Percentiles rank a stretch among this genome's conserved stretches.
phyloP scores from a whole-genome alignment of 2,113 vertebrate species.

The Antechinus flavipes region DNA sequence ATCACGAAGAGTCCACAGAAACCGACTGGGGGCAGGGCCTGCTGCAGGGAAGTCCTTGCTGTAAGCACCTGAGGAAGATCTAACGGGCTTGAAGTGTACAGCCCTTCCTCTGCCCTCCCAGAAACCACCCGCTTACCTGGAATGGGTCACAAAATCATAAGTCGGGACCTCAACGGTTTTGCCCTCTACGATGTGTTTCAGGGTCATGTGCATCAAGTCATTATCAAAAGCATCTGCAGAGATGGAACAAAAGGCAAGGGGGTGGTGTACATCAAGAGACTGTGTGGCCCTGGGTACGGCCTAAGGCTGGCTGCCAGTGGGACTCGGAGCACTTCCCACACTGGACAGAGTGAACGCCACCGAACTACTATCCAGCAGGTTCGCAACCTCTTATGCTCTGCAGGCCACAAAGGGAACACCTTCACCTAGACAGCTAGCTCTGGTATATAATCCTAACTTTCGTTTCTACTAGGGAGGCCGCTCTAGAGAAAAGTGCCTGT shows the following conservation, averaged over 20 bases:
- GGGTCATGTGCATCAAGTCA: slow-evolving; percentile 93
- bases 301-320: not conserved
- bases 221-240: slow-evolving; percentile 95
- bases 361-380: too few species aligned
- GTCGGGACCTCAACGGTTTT: slow-evolving; percentile 94
- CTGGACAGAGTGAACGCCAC: not conserved
- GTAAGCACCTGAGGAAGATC: not conserved
- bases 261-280: fast-evolving
- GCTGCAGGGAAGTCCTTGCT: not conserved
- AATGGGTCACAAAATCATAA: slow-evolving; percentile 97
- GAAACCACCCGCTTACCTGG: slow-evolving; percentile 84
- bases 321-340: not conserved
- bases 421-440: not conserved
- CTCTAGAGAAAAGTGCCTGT: not conserved
- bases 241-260: not conserved
- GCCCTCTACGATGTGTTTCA: slow-evolving; percentile 94
- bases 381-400: not conserved
- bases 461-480: not conserved
- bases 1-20: not conserved
- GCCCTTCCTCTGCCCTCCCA: not conserved
- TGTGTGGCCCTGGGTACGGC: not conserved
- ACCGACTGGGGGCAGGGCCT: not conserved
- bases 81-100: not conserved
- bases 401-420: not conserved
- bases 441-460: not conserved